Evolutionary conservation across 1,140 invertebrate genomes (phyloP).

Genomic region (Calliphora vicina): DNA sequence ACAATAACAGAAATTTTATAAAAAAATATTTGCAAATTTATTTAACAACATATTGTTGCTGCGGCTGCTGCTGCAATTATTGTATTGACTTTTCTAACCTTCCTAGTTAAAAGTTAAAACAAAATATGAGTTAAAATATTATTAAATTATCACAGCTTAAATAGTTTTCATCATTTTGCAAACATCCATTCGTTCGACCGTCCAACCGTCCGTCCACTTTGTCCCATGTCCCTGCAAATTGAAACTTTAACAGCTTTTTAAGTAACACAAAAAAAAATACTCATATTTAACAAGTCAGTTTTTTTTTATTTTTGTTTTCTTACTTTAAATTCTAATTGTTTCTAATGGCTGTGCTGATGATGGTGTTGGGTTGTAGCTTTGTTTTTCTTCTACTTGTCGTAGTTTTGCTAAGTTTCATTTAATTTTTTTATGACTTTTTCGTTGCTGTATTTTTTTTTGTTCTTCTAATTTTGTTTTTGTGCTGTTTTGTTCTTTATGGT

Average conservation of each 20-base stretch:
- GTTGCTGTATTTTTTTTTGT: neutral
- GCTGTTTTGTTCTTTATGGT: neutral
- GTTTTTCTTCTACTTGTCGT: too few relatives aligned
- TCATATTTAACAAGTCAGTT: neutral
- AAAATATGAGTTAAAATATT: neutral
- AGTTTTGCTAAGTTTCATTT: neutral
- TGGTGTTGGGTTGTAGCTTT: too few relatives aligned
- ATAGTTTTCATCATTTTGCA: neutral
- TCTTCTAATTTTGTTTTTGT: neutral
- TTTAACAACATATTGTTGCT: neutral
- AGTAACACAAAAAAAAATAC: too few relatives aligned
- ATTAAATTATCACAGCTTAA: neutral
- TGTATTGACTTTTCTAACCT: neutral
- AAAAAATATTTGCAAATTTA: neutral
- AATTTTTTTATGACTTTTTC: neutral
- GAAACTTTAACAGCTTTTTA: neutral
- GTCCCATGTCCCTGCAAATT: neutral
- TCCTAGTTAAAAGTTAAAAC: neutral
- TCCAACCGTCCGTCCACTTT: neutral
- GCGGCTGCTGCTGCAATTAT: too few relatives aligned
- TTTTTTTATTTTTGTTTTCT: neutral
- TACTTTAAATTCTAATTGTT: neutral
- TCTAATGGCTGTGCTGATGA: neutral
- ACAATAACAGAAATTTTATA: too few relatives aligned
- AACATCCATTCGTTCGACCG: too few relatives aligned